A percentile compares a stretch with the other conserved stretches of the same genome.
These are phyloP conservation scores for Drosophila sproati DNA, from an alignment of 1,140 invertebrate species.

Conservation along the genomic window DNA sequence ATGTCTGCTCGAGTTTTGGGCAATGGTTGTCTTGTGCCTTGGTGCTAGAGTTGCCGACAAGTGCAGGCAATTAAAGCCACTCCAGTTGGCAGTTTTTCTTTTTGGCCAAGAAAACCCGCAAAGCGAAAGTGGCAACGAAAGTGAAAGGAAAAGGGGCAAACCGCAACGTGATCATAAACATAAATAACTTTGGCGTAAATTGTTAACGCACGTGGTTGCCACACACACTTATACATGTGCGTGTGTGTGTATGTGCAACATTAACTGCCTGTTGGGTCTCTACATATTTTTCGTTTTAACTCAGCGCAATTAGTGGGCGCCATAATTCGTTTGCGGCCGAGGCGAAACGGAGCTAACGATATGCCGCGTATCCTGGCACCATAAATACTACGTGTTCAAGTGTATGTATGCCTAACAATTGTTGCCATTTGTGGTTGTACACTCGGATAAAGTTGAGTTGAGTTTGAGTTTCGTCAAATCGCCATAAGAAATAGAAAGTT, in stretches of 20 bases:
- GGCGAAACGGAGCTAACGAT: slow-evolving; percentile 62
- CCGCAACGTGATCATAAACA: slow-evolving; percentile 78
- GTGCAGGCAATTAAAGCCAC: slow-evolving; percentile 15
- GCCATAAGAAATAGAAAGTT: too few species aligned
- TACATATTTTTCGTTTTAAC: slow-evolving; percentile 77
- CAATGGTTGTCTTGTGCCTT: too few species aligned
- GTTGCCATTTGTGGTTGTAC: slow-evolving; percentile 53
- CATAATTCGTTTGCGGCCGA: slow-evolving; percentile 77
- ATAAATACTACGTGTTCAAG: slow-evolving; percentile 55
- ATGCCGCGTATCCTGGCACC: slow-evolving; percentile 64
- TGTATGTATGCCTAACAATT: slow-evolving; percentile 34
- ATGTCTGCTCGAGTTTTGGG: neutral
- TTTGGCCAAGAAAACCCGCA: neutral
- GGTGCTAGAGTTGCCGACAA: too few species aligned
- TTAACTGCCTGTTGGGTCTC: slow-evolving; percentile 60
- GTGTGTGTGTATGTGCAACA: slow-evolving; percentile 35
- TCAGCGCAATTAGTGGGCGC: slow-evolving; percentile 74
- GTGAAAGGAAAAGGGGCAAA: slow-evolving; percentile 51
- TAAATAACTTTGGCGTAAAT: slow-evolving; percentile 76
- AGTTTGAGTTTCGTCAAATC: too few species aligned
- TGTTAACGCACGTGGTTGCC: slow-evolving; percentile 69
- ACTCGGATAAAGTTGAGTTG: too few species aligned
- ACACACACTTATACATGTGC: slow-evolving; percentile 17
- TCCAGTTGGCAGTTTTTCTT: slow-evolving; percentile 4
- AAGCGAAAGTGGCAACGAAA: slow-evolving; percentile 17